These are phyloP conservation scores for Notiomystis cincta DNA, from an alignment of 2,113 vertebrate genomes.

Conservation along the genomic window DNA sequence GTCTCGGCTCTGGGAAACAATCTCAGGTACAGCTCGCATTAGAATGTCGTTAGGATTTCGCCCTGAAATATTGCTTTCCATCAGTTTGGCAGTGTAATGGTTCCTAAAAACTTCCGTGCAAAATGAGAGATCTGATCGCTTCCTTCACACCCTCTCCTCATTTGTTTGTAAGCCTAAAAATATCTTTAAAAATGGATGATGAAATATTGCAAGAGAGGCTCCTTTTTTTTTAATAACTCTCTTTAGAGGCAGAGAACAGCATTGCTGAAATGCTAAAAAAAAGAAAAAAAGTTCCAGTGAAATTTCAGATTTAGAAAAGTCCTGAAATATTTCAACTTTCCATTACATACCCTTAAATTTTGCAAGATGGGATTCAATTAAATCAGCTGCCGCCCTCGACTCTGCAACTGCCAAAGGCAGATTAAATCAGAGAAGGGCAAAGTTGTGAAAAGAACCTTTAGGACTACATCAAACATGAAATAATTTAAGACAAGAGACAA, in stretches of 20 bases:
- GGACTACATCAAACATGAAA: neutral
- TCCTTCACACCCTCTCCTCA: neutral
- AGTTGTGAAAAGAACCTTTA: neutral
- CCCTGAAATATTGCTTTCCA: constrained; percentile 17
- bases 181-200: neutral
- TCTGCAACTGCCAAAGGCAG: neutral
- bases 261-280: neutral
- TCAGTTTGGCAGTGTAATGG: neutral
- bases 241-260: neutral
- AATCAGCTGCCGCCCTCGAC: neutral
- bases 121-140: neutral
- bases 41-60: neutral
- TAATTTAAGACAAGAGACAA: neutral
- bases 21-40: constrained; percentile 24
- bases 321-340: neutral
- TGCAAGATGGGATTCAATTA: neutral
- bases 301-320: neutral
- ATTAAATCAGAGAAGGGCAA: neutral
- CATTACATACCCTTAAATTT: neutral
- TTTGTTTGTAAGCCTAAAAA: constrained; percentile 5
- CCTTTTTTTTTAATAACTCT: neutral
- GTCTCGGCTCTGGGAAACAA: neutral
- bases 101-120: neutral
- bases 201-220: neutral
- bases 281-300: neutral